These are phyloP conservation scores for Coluber constrictor DNA, from an alignment of 2,797 vertebrate species.

Conservation along the genomic window DNA sequence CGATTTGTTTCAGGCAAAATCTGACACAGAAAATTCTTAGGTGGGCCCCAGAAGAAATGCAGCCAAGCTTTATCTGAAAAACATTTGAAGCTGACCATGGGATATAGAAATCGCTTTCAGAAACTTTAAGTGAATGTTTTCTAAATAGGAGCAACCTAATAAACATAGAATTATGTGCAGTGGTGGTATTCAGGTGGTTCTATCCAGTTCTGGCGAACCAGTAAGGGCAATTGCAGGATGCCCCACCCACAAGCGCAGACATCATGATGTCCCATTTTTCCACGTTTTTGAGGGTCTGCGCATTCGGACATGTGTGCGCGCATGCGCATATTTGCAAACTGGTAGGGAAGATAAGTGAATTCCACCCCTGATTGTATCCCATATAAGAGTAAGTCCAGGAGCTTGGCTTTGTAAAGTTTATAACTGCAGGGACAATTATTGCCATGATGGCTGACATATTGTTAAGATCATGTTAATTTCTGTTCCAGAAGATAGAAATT, in stretches of 20 bases:
- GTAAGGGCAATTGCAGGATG: too few relatives aligned
- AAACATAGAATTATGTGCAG: neutral
- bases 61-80: neutral
- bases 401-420: neutral
- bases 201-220: too few relatives aligned
- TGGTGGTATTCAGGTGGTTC: too few relatives aligned
- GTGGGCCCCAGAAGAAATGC: neutral
- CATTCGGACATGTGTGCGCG: too few relatives aligned
- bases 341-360: too few relatives aligned
- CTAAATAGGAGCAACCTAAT: neutral
- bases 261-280: too few relatives aligned
- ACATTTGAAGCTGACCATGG: neutral
- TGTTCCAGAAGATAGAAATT: neutral
- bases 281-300: too few relatives aligned
- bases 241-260: too few relatives aligned
- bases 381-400: neutral
- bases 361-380: neutral
- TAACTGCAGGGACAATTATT: neutral
- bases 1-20: neutral
- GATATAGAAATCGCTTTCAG: neutral
- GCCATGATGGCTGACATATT: neutral
- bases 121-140: neutral
- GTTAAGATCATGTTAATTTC: neutral
- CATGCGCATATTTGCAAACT: too few relatives aligned
- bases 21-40: neutral